Base-by-base conservation (phyloP, 2,888 invertebrate genomes). In the Drosophila sordidula region DNA sequence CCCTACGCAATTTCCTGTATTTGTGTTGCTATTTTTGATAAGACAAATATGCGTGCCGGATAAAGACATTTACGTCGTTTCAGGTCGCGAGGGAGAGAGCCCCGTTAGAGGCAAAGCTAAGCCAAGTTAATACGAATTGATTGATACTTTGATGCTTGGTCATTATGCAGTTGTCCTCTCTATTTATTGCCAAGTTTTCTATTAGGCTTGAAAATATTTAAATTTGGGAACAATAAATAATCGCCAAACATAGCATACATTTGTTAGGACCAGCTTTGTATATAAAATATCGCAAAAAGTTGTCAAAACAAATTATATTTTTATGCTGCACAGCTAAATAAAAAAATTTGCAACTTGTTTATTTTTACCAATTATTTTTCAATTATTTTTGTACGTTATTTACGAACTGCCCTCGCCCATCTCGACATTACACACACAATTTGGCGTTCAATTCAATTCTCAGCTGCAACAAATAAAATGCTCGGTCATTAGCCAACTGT, bases 371-470 rank as follows among this genome's bases (percentile, higher is more conserved):
- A 14, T 12, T 25, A 6, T 8, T 32, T 34, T 18, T 11, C 6
- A 6, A 16, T 12, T 34, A 34, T 8, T 39, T 39, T 6, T 22
- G 2, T 44, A 22, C 2, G 8, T 0, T 49, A 14, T 11, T 36
- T 32, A 22, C 11, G 18, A 54, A 9, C 70, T 25, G 26, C 61
- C 65, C 54, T 65, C 46, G 42, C 12, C 16, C 36, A 46, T 38
- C 47, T 36, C 9, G 6, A 12, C 22, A 64, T 39, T 45, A 41
- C 44, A 57, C 45, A 56, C 46, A 25, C 59, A 42, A 54, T 65
- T 65, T 65, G 52, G 45, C 45, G 64, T 54, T 74, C 52, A 75
- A 74, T 74, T 75, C 50, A 65, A 71, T 52, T 49, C 56, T 51
- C 50, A 41, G 26, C 57, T 66, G 46, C 51, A 41, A 38, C 39